Evolutionary conservation across 92 coral and sea anemone species (phyloP), one percentile per base, ranked within the genome.

Genomic region (Actinostola sp.): DNA sequence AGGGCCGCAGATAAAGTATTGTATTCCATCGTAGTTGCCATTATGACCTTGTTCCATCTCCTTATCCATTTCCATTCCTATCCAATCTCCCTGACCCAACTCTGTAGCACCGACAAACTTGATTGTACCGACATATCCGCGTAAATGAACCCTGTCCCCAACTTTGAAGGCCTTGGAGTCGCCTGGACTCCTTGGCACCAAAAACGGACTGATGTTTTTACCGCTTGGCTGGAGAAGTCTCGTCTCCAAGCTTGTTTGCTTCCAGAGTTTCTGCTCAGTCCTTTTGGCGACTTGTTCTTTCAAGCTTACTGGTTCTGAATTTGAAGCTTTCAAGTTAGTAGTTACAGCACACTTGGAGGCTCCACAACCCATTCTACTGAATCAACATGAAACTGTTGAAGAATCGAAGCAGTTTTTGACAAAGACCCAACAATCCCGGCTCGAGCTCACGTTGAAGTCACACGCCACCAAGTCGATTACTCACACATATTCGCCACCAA

Each of bases 31-130:
- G 51, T 63, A 84, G 13, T 34, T 24, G 3, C 89, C 89, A 8
- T 84, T 70, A 20, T 84, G 77, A 1, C 89, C 89, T 25, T 84
- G 89, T 0, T 72, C 71, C 21, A 77, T 63, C 20, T 54, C 83
- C 29, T 70, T 72, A 36, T 84, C 89, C 79, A 77, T 50, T 17
- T 84, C 89, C 2, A 84, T 84, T n/a, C 89, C 89, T 9, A 84
- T 44, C 89, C 89, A 84, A 27, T 71, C 80, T 32, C 82, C 89
- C 35, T 63, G 67, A 0, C 89, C 89, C 28, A 84, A 61, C 28
- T 75, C 89, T 1, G 84, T 84, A 8, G 84, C 75, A 0, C 89
- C 89, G 9, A 79, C 45, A 49, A 78, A 84, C 58, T 78, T 84
- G 11, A 84, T 76, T 0, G 80, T 84, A 26, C 89, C 89, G 17